Percentiles rank a stretch among this genome's conserved stretches.
Evolutionary conservation across 2,113 vertebrate genomes (phyloP).

Genomic region (Catharus fuscescens): DNA sequence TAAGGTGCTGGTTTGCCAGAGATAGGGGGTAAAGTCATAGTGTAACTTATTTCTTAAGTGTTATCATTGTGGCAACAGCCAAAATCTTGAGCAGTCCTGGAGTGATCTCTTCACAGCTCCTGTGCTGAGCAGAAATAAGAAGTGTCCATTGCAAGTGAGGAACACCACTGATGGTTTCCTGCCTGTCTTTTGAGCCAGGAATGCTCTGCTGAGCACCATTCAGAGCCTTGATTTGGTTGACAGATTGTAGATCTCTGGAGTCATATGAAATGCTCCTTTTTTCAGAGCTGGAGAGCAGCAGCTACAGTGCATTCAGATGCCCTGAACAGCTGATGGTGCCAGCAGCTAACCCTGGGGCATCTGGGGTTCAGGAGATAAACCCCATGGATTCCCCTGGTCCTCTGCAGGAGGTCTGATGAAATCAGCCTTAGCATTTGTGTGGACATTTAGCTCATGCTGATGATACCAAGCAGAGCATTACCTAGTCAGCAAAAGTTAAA

Average conservation of each 20-base stretch:
- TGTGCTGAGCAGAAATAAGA: not conserved
- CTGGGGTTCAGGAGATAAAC: not conserved
- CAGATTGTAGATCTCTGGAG: not conserved
- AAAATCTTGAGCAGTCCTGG: not conserved
- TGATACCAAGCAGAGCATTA: not conserved
- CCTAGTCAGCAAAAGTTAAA: not conserved
- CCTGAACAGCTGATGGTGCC: not conserved
- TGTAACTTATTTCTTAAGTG: not conserved
- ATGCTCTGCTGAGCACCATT: not conserved
- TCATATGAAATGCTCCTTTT: not conserved
- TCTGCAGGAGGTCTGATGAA: not conserved
- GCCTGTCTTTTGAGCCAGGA: not conserved
- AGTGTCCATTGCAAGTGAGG: not conserved
- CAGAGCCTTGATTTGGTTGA: not conserved
- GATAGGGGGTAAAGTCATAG: not conserved
- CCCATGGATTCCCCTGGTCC: not conserved
- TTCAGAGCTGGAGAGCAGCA: not conserved
- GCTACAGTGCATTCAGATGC: fast-evolving
- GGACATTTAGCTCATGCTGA: not conserved
- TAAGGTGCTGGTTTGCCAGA: not conserved
- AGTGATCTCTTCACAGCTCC: not conserved
- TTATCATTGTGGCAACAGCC: not conserved
- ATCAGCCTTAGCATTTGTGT: not conserved
- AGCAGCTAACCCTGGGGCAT: not conserved
- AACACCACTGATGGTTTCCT: not conserved